These are phyloP conservation scores for Megalops atlanticus DNA, from an alignment of 2,113 vertebrate genomes.

Conservation along the genomic window DNA sequence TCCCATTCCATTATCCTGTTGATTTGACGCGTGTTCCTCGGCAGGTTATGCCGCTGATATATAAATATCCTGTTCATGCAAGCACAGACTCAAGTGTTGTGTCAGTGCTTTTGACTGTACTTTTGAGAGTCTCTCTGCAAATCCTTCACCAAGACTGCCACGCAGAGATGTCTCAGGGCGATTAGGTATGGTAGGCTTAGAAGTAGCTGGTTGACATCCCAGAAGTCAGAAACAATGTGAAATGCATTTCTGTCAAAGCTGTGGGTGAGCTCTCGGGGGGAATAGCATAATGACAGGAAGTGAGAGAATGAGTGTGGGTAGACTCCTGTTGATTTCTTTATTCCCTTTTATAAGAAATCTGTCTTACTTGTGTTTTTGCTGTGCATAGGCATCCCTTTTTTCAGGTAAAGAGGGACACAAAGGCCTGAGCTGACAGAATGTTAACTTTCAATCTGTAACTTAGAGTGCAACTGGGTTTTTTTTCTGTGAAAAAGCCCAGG, in stretches of 20 bases:
- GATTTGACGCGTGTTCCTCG: not conserved
- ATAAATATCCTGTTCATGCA: not conserved
- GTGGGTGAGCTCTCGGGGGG: not conserved
- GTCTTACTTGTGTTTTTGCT: not conserved
- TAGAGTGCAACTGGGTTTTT: not conserved
- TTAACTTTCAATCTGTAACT: not conserved
- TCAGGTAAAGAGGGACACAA: not conserved
- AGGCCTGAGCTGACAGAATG: not conserved
- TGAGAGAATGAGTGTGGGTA: not conserved
- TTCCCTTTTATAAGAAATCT: not conserved
- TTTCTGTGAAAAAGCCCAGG: not conserved
- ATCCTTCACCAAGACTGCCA: not conserved
- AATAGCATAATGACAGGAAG: not conserved
- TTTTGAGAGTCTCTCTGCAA: no score
- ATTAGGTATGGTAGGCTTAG: not conserved
- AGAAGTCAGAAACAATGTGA: constrained; percentile 1
- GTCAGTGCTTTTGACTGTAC: not conserved
- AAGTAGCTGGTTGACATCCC: not conserved
- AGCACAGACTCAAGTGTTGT: not conserved
- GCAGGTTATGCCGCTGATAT: not conserved
- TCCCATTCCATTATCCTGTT: not conserved
- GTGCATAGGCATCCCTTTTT: not conserved
- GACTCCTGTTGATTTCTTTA: not conserved
- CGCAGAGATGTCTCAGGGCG: not conserved
- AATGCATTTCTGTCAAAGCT: not conserved